Conservation (phyloP, 1,140 invertebrate genomes). For the Drosophila sproati region DNA sequence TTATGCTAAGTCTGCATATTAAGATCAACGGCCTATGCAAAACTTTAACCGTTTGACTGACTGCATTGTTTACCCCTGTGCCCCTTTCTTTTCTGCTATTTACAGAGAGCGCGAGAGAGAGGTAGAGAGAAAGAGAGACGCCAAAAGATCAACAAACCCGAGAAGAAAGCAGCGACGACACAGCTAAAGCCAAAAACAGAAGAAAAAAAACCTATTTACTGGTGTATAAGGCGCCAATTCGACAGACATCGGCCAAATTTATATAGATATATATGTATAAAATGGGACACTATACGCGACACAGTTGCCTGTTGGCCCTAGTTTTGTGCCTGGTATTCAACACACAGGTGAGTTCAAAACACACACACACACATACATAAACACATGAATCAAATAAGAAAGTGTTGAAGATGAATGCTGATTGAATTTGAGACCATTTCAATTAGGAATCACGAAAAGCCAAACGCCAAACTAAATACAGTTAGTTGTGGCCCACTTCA, state of each 20-base stretch:
- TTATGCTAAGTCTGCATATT: not conserved
- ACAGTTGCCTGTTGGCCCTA: conserved; percentile 69
- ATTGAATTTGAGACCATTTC: conserved; percentile 43
- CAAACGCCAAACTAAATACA: conserved; percentile 54
- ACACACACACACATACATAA: not conserved
- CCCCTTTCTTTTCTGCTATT: conserved; percentile 79
- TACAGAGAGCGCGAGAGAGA: conserved; percentile 24
- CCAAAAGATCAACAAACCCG: conserved; percentile 44
- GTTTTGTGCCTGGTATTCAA: conserved; percentile 74
- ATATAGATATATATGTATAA: conserved; percentile 35
- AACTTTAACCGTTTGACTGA: conserved; percentile 46
- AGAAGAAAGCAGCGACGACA: conserved; percentile 53
- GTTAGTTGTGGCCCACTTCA: conserved; percentile 66
- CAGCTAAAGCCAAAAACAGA: conserved; percentile 29
- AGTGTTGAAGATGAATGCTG: conserved; percentile 42
- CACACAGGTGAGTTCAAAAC: conserved; percentile 68
- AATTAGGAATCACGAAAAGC: conserved; percentile 33
- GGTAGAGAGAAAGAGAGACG: conserved; percentile 21
- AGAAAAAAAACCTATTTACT: conserved; percentile 55
- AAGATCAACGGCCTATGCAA: conserved; percentile 47
- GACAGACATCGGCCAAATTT: conserved; percentile 43
- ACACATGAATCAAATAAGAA: conserved; percentile 31
- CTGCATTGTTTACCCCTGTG: conserved; percentile 78
- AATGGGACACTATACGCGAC: conserved; percentile 76
- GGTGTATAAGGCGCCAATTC: conserved; percentile 54